Conservation (phyloP, 2,888 invertebrate species). For the Podotricha telesiphe region DNA sequence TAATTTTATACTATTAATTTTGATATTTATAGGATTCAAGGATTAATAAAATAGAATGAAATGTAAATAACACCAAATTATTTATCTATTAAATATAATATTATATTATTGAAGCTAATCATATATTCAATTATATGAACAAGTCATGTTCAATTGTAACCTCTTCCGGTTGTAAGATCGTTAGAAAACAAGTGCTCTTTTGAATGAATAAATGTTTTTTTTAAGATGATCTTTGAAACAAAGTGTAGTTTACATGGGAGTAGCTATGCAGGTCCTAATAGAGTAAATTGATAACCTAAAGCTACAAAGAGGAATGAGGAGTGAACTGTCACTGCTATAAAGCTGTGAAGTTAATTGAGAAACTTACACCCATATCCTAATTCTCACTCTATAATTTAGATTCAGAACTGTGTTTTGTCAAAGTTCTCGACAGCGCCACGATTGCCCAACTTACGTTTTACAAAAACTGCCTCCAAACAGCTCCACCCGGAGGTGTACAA, state of each 20-base stretch:
- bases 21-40: too few species aligned
- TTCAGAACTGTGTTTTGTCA: too few species aligned
- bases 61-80: not conserved
- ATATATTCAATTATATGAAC: not conserved
- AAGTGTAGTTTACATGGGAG: not conserved
- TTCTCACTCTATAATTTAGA: too few species aligned
- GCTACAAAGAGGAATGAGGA: not conserved
- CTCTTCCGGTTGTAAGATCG: not conserved
- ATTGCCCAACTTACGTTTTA: too few species aligned
- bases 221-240: not conserved
- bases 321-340: too few species aligned
- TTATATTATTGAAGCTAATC: not conserved
- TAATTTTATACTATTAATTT: too few species aligned
- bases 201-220: not conserved
- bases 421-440: too few species aligned
- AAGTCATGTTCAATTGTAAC: not conserved
- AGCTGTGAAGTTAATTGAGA: too few species aligned
- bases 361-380: too few species aligned
- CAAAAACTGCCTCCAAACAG: too few species aligned
- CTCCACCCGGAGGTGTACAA: too few species aligned
- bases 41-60: too few species aligned
- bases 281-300: not conserved
- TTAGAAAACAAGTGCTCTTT: not conserved
- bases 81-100: not conserved
- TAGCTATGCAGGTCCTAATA: not conserved